A percentile compares a stretch with the other conserved stretches of the same genome.
These are phyloP conservation scores for Trachythela sp. DNA, from an alignment of 64 coral and sea anemone genomes.

Conservation along the genomic window DNA sequence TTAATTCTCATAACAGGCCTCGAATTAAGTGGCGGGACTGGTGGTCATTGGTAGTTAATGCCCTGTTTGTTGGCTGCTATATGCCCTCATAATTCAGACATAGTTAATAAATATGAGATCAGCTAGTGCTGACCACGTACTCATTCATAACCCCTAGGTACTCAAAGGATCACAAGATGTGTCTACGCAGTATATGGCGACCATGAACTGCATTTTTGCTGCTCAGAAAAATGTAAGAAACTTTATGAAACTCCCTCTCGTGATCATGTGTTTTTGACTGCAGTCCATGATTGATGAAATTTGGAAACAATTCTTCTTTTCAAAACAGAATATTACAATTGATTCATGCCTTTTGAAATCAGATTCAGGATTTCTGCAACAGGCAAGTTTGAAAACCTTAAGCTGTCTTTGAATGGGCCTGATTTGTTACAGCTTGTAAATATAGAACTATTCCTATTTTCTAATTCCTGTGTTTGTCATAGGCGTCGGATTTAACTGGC, in stretches of 20 bases:
- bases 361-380: constrained; percentile 89
- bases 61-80: no score
- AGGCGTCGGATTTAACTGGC: constrained; percentile 95
- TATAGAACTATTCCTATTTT: neutral
- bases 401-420: neutral
- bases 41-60: no score
- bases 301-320: constrained; percentile 15
- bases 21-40: no score
- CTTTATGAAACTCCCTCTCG: neutral
- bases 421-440: no score
- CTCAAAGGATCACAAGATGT: constrained; percentile 87
- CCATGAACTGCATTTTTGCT: constrained; percentile 98
- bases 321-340: constrained; percentile 78
- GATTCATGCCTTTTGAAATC: constrained; percentile 81
- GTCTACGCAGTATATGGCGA: constrained; percentile 89
- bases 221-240: constrained; percentile 95
- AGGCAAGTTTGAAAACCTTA: constrained; percentile 30
- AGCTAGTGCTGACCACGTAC: no score
- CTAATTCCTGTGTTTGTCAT: neutral
- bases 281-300: no score
- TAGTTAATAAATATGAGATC: no score
- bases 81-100: no score
- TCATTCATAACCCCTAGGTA: constrained; percentile 28
- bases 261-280: neutral
- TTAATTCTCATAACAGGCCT: no score